Conservation (phyloP, 2,888 invertebrate genomes). For the Blastobasis adustella region DNA sequence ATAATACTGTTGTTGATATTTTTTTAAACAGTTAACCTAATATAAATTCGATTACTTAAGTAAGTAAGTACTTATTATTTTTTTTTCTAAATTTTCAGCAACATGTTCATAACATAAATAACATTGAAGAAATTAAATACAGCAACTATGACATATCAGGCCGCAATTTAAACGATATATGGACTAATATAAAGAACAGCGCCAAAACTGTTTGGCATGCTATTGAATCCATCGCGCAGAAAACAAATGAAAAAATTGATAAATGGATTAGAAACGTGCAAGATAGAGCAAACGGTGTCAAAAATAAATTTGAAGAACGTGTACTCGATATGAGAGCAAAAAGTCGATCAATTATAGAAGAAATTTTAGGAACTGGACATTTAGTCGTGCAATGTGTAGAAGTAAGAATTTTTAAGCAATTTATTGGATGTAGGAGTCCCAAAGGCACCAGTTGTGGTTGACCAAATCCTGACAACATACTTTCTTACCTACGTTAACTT, state of each 20-base stretch:
- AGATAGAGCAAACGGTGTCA: conserved; percentile 22
- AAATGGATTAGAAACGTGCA: conserved; percentile 26
- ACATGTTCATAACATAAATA: background rate
- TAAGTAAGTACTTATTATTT: no score
- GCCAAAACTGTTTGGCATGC: conserved; percentile 28
- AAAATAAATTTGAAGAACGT: conserved; percentile 19
- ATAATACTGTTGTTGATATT: no score
- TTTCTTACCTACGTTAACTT: no score
- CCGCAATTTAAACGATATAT: conserved; percentile 21
- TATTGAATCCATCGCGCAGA: conserved; percentile 27
- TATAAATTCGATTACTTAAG: no score
- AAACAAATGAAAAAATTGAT: conserved; percentile 26
- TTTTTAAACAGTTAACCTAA: no score
- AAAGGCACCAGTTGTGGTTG: no score
- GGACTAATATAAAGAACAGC: conserved; percentile 29
- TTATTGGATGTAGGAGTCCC: background rate
- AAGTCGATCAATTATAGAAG: conserved; percentile 20
- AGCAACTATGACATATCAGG: background rate
- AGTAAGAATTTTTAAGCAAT: conserved; percentile 19
- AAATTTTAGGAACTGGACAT: conserved; percentile 22
- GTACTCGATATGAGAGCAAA: conserved; percentile 23
- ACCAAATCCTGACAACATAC: no score
- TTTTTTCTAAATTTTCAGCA: background rate
- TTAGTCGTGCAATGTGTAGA: conserved; percentile 30
- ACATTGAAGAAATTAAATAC: no score